phyloP scores from a whole-genome alignment of 2,113 vertebrate genomes.

The Dicerorhinus sumatrensis region DNA sequence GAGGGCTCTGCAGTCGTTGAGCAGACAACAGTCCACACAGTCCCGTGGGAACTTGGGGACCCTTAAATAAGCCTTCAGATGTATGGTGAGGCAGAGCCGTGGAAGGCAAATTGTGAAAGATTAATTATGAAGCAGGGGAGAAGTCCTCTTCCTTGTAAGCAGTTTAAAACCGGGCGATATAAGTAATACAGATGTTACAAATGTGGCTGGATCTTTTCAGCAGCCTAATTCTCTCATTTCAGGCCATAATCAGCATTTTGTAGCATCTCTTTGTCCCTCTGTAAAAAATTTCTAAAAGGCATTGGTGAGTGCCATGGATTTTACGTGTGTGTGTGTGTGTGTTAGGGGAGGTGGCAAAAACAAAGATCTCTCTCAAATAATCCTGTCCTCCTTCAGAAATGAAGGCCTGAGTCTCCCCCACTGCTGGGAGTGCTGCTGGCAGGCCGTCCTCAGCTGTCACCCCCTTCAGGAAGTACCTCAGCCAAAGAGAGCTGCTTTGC shows the following conservation, averaged over 20 bases:
- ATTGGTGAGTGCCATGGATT: not conserved
- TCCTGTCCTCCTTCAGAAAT: not conserved
- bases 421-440: not conserved
- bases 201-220: not conserved
- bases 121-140: not conserved
- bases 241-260: not conserved
- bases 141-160: not conserved
- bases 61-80: not conserved
- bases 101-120: conserved; percentile 35
- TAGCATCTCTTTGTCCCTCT: not conserved
- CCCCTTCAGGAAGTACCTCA: not conserved
- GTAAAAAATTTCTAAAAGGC: not conserved
- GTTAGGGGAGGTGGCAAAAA: not conserved
- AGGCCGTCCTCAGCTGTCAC: not conserved
- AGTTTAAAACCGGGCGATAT: not conserved
- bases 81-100: not conserved
- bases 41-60: not conserved
- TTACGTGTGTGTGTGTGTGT: not conserved
- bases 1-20: not conserved
- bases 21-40: not conserved
- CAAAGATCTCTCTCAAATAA: not conserved
- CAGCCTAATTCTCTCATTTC: not conserved
- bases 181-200: not conserved
- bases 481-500: not conserved
- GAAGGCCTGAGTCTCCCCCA: not conserved